Conservation (phyloP, 2,797 vertebrate species). For the Ispidina lecontei region DNA sequence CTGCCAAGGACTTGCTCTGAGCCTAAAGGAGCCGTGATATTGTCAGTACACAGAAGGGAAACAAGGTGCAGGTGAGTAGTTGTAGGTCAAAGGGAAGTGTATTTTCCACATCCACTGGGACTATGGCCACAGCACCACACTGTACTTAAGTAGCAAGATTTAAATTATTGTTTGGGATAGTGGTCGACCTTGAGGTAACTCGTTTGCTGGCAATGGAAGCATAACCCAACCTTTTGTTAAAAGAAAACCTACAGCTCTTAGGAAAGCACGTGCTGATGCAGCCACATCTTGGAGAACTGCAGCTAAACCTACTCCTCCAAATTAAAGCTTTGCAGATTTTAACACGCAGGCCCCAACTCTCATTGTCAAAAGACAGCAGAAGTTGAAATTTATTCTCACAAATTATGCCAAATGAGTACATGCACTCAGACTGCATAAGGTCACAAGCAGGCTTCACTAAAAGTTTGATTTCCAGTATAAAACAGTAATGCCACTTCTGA, state of each 20-base stretch:
- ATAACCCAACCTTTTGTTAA: neutral
- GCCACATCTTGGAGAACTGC: neutral
- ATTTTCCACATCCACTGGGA: neutral
- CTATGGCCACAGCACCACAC: neutral
- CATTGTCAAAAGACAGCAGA: neutral
- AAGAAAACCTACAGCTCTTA: neutral
- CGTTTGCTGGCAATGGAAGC: neutral
- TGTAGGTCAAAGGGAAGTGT: neutral
- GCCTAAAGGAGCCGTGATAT: neutral
- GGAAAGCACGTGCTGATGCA: rapidly evolving
- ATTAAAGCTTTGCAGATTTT: neutral
- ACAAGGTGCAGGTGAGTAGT: neutral
- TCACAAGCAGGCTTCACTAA: neutral
- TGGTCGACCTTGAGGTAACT: neutral
- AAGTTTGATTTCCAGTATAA: neutral
- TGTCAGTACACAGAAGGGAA: neutral
- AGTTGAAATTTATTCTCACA: neutral
- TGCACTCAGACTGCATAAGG: neutral
- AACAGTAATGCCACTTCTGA: neutral
- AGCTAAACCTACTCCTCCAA: neutral
- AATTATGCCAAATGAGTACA: neutral
- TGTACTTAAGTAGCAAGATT: rapidly evolving
- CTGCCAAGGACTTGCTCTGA: neutral
- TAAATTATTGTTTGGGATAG: neutral
- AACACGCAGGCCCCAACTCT: neutral